These are phyloP conservation scores for Ennomos erosarius DNA, from an alignment of 2,888 invertebrate species.

Conservation along the genomic window DNA sequence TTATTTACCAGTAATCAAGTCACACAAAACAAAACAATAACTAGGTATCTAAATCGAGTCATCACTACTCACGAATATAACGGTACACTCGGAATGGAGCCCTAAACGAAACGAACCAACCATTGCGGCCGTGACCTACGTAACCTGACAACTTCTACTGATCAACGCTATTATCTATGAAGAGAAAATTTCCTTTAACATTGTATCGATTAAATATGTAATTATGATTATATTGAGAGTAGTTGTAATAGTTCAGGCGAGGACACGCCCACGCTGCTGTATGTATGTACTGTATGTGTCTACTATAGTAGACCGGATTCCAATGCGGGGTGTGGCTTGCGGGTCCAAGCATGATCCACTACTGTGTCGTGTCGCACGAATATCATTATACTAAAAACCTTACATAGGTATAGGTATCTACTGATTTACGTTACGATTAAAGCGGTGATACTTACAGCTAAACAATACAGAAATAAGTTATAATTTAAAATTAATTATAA, in stretches of 20 bases:
- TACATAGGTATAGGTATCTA: too few relatives aligned
- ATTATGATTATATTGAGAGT: conserved; percentile 17
- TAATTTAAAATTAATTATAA: conserved; percentile 22
- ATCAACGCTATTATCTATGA: conserved; percentile 31
- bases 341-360: conserved; percentile 13
- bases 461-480: conserved; percentile 12
- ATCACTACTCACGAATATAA: conserved; percentile 15
- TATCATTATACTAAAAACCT: too few relatives aligned
- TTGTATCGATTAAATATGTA: conserved; percentile 27
- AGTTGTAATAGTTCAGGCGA: conserved; percentile 1
- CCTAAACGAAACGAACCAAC: conserved; percentile 2
- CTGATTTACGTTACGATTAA: conserved; percentile 21
- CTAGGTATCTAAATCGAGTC: conserved; percentile 3
- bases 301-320: too few relatives aligned
- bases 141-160: conserved; percentile 26
- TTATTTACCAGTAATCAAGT: conserved; percentile 60
- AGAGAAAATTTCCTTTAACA: conserved; percentile 27
- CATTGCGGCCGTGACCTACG: conserved; percentile 19
- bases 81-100: conserved; percentile 9
- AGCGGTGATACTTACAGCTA: conserved; percentile 31
- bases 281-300: too few relatives aligned
- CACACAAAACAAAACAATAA: conserved; percentile 48
- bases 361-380: too few relatives aligned
- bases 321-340: too few relatives aligned
- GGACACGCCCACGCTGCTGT: background rate